A percentile compares a stretch with the other conserved stretches of the same genome.
Evolutionary conservation across 2,797 vertebrate species (phyloP).

Genomic region (Heterohyrax brucei): DNA sequence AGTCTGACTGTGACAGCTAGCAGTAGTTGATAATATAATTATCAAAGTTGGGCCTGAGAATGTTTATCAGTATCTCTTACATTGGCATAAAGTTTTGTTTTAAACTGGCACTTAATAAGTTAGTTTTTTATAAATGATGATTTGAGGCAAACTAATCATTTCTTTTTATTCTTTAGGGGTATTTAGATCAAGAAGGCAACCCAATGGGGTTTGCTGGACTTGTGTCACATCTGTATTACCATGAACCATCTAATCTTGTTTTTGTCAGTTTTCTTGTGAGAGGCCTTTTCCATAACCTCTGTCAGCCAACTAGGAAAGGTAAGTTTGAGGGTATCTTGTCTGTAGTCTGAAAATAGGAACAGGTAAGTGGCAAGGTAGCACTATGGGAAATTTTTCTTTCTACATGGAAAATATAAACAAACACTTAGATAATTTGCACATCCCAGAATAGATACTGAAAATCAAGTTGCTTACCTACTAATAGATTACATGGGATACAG

Average conservation of each 20-base stretch:
- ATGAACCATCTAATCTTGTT: constrained; percentile 88
- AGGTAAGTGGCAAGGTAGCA: background rate
- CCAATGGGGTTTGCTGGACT: constrained; percentile 87
- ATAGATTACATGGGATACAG: background rate
- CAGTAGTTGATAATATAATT: background rate
- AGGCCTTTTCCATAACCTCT: constrained; percentile 88
- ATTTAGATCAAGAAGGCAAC: constrained; percentile 85
- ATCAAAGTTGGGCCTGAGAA: background rate
- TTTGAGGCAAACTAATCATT: constrained; percentile 35
- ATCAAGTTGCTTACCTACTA: background rate
- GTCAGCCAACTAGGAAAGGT: constrained; percentile 82
- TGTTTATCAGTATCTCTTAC: background rate
- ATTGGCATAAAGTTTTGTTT: background rate
- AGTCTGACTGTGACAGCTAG: background rate
- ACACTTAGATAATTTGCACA: background rate
- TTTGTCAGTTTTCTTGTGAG: constrained; percentile 87
- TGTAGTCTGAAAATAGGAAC: background rate
- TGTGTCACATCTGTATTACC: constrained; percentile 86
- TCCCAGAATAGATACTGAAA: background rate
- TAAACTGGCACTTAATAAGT: background rate
- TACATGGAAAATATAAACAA: constrained; percentile 1
- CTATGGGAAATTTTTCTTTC: background rate
- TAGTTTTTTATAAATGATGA: background rate
- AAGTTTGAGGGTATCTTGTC: background rate
- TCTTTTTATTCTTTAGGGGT: constrained; percentile 83